Evolutionary conservation across 2,888 invertebrate genomes (phyloP).

Genomic region (Andricus curvator): DNA sequence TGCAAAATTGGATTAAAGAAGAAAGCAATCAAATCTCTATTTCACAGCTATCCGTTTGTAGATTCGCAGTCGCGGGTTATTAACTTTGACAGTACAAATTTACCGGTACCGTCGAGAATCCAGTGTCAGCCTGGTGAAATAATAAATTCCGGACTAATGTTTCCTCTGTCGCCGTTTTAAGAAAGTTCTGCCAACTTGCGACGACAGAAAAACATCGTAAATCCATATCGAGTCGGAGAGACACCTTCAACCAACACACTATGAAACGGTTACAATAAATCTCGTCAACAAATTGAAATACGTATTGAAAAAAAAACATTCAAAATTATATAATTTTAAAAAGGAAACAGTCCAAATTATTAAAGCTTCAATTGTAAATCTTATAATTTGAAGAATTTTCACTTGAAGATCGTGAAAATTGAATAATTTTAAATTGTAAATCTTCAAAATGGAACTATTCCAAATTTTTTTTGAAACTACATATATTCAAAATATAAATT

Average conservation of each 20-base stretch:
- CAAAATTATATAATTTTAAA: no score
- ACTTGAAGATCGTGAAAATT: no score
- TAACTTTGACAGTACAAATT: slow-evolving; percentile 67
- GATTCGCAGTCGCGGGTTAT: slow-evolving; percentile 60
- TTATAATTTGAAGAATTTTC: no score
- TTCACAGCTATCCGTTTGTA: slow-evolving; percentile 39
- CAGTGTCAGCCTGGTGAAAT: slow-evolving; percentile 64
- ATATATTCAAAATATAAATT: no score
- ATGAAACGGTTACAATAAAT: neutral
- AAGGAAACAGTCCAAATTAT: no score
- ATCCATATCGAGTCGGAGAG: slow-evolving; percentile 73
- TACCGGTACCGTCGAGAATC: slow-evolving; percentile 63
- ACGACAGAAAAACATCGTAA: slow-evolving; percentile 77
- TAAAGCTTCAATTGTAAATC: no score
- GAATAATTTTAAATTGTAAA: no score
- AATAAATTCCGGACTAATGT: slow-evolving; percentile 73
- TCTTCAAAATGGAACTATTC: no score
- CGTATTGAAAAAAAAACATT: no score
- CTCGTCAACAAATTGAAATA: neutral
- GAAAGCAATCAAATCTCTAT: slow-evolving; percentile 41
- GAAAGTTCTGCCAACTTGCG: slow-evolving; percentile 76
- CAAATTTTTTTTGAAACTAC: no score
- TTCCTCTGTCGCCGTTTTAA: slow-evolving; percentile 69
- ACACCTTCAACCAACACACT: slow-evolving; percentile 56
- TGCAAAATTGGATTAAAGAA: slow-evolving; percentile 39